Evolutionary conservation across 2,888 invertebrate genomes (phyloP).

Genomic region (Ophioninae sp.): DNA sequence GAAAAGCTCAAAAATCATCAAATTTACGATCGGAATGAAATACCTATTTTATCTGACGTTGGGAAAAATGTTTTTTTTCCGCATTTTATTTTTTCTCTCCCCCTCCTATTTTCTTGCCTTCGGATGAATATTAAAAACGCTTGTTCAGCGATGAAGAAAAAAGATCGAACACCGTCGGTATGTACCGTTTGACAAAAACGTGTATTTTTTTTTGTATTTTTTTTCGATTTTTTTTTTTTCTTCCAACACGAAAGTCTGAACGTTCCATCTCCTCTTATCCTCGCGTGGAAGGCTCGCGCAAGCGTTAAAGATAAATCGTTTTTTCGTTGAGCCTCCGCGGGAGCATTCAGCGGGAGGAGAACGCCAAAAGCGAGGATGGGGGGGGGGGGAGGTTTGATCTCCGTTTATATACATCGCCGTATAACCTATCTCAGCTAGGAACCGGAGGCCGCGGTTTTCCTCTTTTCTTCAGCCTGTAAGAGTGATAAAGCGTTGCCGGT

Average conservation of each 20-base stretch:
- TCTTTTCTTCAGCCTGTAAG: slow-evolving; percentile 47
- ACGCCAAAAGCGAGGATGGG: neutral
- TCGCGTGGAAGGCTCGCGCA: slow-evolving; percentile 34
- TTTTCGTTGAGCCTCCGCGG: slow-evolving; percentile 48
- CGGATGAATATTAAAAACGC: slow-evolving; percentile 15
- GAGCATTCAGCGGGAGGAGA: slow-evolving; percentile 40
- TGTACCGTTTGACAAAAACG: slow-evolving; percentile 39
- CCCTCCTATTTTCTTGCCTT: neutral
- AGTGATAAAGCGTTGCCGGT: slow-evolving; percentile 48
- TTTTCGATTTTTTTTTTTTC: slow-evolving; percentile 21
- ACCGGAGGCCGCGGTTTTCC: slow-evolving; percentile 28
- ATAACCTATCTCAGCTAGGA: slow-evolving; percentile 37
- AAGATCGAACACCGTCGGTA: slow-evolving; percentile 23
- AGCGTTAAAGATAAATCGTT: slow-evolving; percentile 61
- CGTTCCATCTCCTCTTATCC: slow-evolving; percentile 48
- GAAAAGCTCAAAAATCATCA: too few relatives aligned
- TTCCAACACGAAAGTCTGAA: slow-evolving; percentile 26
- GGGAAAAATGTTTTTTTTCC: neutral
- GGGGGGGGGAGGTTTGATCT: slow-evolving; percentile 1
- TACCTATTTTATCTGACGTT: neutral
- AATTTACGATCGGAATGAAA: neutral
- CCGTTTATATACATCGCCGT: slow-evolving; percentile 34
- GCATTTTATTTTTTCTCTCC: neutral
- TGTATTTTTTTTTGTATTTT: slow-evolving; percentile 22
- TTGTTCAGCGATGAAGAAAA: slow-evolving; percentile 28